These are phyloP conservation scores for Ctenopoma multispine DNA, from an alignment of 2,797 vertebrate species.

Conservation along the genomic window DNA sequence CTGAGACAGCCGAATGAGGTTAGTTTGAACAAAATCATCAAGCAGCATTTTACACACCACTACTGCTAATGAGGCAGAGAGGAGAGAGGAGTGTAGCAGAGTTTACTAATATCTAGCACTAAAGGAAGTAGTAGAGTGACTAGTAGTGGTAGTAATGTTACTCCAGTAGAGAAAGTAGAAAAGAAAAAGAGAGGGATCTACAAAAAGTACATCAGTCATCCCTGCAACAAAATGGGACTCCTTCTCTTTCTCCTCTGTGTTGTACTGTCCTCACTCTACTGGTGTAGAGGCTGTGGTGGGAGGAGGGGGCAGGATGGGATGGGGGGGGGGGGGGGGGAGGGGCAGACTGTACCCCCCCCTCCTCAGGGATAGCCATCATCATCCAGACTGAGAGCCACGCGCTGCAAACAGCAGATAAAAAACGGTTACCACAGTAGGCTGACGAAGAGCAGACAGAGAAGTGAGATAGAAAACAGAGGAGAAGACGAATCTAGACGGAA, in stretches of 20 bases:
- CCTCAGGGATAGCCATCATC: slow-evolving; percentile 97
- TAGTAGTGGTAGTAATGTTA: slow-evolving; percentile 77
- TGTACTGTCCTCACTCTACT: slow-evolving; percentile 72
- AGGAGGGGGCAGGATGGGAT: slow-evolving; percentile 60
- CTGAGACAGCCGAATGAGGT: slow-evolving; percentile 69
- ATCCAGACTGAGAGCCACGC: slow-evolving; percentile 96
- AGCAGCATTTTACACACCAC: slow-evolving; percentile 73
- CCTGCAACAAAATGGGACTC: slow-evolving; percentile 59
- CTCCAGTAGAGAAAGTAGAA: slow-evolving; percentile 49
- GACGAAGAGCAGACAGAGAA: slow-evolving; percentile 17
- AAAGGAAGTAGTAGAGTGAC: slow-evolving; percentile 50
- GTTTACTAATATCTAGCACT: slow-evolving; percentile 61
- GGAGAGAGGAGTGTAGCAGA: slow-evolving; percentile 58
- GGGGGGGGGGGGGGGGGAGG: slow-evolving; percentile 20
- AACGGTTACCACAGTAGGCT: slow-evolving; percentile 72
- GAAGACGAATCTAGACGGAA: slow-evolving; percentile 7
- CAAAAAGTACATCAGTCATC: slow-evolving; percentile 50
- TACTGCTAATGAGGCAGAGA: slow-evolving; percentile 62
- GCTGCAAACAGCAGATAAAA: slow-evolving; percentile 90
- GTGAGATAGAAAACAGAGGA: neutral
- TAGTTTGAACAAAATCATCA: slow-evolving; percentile 75
- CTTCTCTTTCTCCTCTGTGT: slow-evolving; percentile 71
- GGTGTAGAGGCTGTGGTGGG: slow-evolving; percentile 67
- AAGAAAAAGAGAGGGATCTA: slow-evolving; percentile 29
- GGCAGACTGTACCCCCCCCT: slow-evolving; percentile 60